Evolutionary conservation across 2,888 invertebrate genomes (phyloP).

Genomic region (Spatulosminthurus flaviceps): DNA sequence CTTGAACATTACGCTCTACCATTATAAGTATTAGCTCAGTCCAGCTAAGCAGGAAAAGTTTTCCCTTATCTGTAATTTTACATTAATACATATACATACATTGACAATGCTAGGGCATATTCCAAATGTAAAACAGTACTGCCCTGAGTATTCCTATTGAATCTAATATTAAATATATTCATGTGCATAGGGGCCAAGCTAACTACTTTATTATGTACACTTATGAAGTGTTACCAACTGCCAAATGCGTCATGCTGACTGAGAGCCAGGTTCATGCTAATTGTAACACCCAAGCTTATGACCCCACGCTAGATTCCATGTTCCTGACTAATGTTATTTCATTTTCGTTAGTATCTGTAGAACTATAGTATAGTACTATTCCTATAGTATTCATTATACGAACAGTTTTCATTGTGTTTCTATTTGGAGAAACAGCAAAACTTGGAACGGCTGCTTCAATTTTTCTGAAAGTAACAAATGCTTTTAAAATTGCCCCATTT

Average conservation of each 20-base stretch:
- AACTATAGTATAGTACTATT: too few species aligned
- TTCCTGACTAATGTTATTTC: neutral
- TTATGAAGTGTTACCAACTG: neutral
- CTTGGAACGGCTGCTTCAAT: too few species aligned
- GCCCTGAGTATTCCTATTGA: too few species aligned
- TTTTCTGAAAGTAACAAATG: too few species aligned
- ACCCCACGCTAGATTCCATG: slow-evolving; percentile 1
- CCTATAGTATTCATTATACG: too few species aligned
- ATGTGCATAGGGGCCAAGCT: neutral
- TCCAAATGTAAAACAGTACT: neutral
- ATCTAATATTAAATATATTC: neutral
- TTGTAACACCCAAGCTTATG: slow-evolving; percentile 20
- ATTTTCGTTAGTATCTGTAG: neutral
- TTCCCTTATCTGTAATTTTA: neutral
- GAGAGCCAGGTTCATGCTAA: slow-evolving; percentile 15
- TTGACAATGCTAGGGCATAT: too few species aligned
- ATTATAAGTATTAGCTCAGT: slow-evolving; percentile 19
- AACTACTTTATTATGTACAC: neutral
- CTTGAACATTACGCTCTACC: slow-evolving; percentile 5
- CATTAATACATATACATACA: neutral
- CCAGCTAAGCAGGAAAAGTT: neutral
- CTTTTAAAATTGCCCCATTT: too few species aligned
- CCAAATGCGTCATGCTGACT: slow-evolving; percentile 21
- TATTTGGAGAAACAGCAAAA: too few species aligned
- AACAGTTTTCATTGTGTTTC: too few species aligned